A percentile compares a stretch with the other conserved stretches of the same genome.
Evolutionary conservation across 2,113 vertebrate genomes (phyloP).

Genomic region (Petaurus breviceps): DNA sequence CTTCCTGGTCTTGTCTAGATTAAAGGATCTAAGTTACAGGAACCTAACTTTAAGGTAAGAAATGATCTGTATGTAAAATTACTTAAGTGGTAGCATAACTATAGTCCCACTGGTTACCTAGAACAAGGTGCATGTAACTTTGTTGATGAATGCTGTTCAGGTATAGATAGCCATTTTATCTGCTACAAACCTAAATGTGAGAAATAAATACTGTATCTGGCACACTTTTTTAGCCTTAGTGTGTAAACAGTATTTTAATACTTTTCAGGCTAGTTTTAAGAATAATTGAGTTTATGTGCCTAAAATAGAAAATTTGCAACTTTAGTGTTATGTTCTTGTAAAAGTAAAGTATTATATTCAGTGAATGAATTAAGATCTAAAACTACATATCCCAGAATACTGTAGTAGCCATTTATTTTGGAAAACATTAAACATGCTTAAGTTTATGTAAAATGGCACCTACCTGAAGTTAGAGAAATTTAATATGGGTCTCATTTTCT

Average conservation of each 20-base stretch:
- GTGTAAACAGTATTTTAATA: too few relatives aligned
- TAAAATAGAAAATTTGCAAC: fast-evolving
- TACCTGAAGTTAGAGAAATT: background rate
- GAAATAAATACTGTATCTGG: fast-evolving
- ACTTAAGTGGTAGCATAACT: background rate
- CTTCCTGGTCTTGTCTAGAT: slow-evolving; percentile 60
- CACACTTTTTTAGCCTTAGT: background rate
- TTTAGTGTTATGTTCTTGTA: background rate
- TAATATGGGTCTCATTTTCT: background rate
- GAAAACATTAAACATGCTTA: fast-evolving
- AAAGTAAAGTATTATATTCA: background rate
- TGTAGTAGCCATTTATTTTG: fast-evolving
- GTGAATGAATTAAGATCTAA: fast-evolving
- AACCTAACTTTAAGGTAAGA: slow-evolving; percentile 70
- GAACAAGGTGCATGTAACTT: background rate
- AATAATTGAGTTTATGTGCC: background rate
- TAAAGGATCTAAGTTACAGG: slow-evolving; percentile 64
- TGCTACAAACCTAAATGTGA: background rate
- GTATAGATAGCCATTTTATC: background rate
- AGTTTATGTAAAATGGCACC: background rate
- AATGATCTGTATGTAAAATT: background rate
- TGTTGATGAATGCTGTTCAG: background rate
- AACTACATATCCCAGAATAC: background rate
- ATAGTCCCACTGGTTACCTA: background rate
- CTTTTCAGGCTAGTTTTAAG: background rate